phyloP scores from a whole-genome alignment of 1,140 invertebrate genomes.

The Alviniconcha marisindica region DNA sequence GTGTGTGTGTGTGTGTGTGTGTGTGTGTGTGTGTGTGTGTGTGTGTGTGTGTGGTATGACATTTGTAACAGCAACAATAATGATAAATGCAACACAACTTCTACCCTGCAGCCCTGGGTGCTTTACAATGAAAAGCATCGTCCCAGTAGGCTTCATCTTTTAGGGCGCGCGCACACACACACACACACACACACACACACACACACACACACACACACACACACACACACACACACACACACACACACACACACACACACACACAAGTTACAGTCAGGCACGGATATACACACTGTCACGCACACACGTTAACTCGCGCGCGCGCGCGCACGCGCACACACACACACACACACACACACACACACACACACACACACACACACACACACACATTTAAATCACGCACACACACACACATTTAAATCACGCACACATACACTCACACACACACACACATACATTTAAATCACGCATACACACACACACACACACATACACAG shows the following conservation, averaged over 20 bases:
- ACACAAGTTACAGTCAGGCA: neutral
- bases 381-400: neutral
- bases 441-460: neutral
- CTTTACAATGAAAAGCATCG: too few species aligned
- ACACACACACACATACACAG: neutral
- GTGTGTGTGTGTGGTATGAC: slow-evolving; percentile 16
- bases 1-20: slow-evolving; percentile 2
- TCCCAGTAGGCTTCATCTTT: too few species aligned
- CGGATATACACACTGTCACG: neutral
- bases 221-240: neutral
- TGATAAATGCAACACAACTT: too few species aligned
- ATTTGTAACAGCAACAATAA: too few species aligned
- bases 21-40: neutral
- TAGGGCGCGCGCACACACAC: neutral
- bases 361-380: neutral
- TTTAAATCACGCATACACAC: neutral
- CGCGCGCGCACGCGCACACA: too few species aligned
- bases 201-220: slow-evolving; percentile 13
- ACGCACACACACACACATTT: neutral
- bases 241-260: neutral
- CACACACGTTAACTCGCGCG: neutral
- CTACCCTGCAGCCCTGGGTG: too few species aligned
- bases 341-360: neutral
- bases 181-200: slow-evolving; percentile 4
- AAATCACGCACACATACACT: neutral